Percentiles rank a stretch among this genome's conserved stretches.
These are phyloP conservation scores for Lethrus apterus DNA, from an alignment of 1,140 invertebrate species.

Conservation along the genomic window DNA sequence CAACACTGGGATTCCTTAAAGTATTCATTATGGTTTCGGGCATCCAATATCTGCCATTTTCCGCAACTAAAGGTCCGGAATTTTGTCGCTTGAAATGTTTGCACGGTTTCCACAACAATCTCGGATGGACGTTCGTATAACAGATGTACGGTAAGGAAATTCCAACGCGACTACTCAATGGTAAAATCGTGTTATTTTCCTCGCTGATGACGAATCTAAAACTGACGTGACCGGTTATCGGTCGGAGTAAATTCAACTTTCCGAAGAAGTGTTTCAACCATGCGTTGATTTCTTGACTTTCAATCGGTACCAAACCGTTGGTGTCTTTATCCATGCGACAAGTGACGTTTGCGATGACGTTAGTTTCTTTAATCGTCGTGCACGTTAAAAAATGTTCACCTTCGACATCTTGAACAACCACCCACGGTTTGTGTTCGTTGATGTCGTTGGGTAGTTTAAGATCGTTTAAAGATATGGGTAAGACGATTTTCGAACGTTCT, in stretches of 20 bases:
- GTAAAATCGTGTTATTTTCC: constrained; percentile 43
- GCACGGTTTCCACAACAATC: constrained; percentile 55
- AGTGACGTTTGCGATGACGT: constrained; percentile 69
- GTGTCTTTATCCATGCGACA: constrained; percentile 59
- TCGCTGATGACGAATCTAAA: constrained; percentile 58
- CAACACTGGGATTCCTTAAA: constrained; percentile 41
- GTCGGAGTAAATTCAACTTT: constrained; percentile 50
- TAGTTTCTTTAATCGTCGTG: constrained; percentile 67
- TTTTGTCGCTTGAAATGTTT: constrained; percentile 51
- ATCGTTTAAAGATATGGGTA: constrained; percentile 55
- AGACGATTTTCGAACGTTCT: constrained; percentile 56
- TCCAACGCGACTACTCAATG: constrained; percentile 64
- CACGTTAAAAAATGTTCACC: constrained; percentile 70
- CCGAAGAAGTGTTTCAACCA: constrained; percentile 67
- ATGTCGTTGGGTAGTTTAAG: constrained; percentile 60
- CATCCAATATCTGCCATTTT: constrained; percentile 46
- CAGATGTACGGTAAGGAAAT: constrained; percentile 71
- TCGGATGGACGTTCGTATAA: constrained; percentile 57
- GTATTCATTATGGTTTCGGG: constrained; percentile 46
- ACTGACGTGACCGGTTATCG: constrained; percentile 66
- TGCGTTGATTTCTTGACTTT: constrained; percentile 55
- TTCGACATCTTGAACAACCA: constrained; percentile 63
- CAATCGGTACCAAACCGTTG: constrained; percentile 60
- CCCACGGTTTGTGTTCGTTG: constrained; percentile 64
- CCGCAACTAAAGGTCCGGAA: constrained; percentile 44